Evolutionary conservation across 37 sponge, comb jelly and placozoan genomes (phyloP).

Genomic region (Cliona cf. orientalis): DNA sequence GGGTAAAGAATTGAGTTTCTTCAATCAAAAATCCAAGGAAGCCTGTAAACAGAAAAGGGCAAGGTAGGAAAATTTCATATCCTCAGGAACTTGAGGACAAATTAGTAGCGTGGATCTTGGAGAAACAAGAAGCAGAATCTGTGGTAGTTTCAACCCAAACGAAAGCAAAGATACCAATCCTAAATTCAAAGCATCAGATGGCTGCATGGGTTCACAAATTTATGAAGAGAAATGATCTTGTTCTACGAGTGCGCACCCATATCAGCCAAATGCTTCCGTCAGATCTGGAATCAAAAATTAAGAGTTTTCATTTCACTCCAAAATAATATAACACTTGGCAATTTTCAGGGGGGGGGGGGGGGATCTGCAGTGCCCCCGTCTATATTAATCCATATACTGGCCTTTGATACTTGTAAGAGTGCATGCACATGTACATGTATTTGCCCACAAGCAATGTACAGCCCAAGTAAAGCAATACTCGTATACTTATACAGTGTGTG

Average conservation of each 20-base stretch:
- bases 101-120: not conserved
- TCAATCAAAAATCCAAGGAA: not conserved
- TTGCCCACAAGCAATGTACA: no score
- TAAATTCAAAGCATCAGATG: slow-evolving; percentile 49
- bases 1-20: slow-evolving; percentile 2
- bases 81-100: slow-evolving; percentile 17
- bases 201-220: slow-evolving; percentile 36
- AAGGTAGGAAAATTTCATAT: slow-evolving; percentile 1
- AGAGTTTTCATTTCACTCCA: no score
- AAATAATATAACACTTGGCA: no score
- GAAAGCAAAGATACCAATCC: not conserved
- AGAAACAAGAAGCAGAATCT: slow-evolving; percentile 12
- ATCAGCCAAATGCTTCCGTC: slow-evolving; percentile 18
- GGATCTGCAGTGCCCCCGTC: no score
- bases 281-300: slow-evolving; percentile 22
- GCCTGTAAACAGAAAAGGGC: not conserved
- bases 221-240: slow-evolving; percentile 18
- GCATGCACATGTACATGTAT: no score
- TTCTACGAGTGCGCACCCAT: slow-evolving; percentile 13
- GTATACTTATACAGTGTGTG: no score
- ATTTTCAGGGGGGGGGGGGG: no score
- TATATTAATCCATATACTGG: no score
- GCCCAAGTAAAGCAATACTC: no score
- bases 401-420: no score
- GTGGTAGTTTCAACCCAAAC: slow-evolving; percentile 21